Evolutionary conservation across 2,888 invertebrate species (phyloP), one percentile per base, ranked within the genome.

Genomic region (Parnassius mnemosyne): DNA sequence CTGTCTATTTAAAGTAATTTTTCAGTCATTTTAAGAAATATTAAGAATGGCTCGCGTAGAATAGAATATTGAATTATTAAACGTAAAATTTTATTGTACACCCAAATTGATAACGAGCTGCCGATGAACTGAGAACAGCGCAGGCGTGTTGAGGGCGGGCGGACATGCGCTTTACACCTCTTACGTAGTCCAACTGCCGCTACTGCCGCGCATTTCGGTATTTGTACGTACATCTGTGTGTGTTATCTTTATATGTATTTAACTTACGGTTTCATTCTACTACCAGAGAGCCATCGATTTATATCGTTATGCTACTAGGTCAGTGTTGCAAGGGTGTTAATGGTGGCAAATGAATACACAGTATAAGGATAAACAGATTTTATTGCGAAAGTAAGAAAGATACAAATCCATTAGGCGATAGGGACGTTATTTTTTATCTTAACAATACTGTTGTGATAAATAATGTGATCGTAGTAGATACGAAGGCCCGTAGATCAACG

Each of bases 321-420:
- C 85, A 86, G 69, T 71, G 72, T 83, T 81, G 77, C 78, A 75
- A 66, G 59, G 66, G 66, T 66, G 53, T 55, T 57, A 60, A 55
- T 60, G 51, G 65, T 58, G 54, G 58, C 41, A 60, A 67, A 67
- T 63, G 50, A 69, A 62, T 64, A 71, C 51, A 69, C 63, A 65
- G 54, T 25, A 57, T 10, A 76, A 76, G 71, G 69, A 77, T 85
- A 86, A 87, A 87, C 83, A 84, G 78, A 58, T 84, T 89, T 87
- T 85, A 89, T 84, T 89, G 77, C 74, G 73, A 83, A 83, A 82
- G 75, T 89, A 87, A 86, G 86, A 87, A 89, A 87, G 80, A 82
- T 89, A 88, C 77, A 88, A 87, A 87, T 81, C 69, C 74, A 74
- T 69, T 57, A 66, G 64, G 66, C 65, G 64, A 58, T 16, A 60